Evolutionary conservation across 2,888 invertebrate genomes (phyloP).

Genomic region (Lasiommata megera): DNA sequence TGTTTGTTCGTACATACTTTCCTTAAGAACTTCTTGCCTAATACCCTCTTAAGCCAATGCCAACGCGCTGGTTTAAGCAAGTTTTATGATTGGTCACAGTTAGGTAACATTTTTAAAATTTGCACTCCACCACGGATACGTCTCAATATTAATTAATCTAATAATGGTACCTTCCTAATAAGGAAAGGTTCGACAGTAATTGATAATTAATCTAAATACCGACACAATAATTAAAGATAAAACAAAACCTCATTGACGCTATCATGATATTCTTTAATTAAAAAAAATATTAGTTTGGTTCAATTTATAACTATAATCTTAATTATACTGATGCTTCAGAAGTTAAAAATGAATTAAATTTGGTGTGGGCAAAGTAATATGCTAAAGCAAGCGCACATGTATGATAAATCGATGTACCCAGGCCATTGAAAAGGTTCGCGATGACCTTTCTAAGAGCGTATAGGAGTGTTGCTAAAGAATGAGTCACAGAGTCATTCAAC

Average conservation of each 20-base stretch:
- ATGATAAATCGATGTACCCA: constrained; percentile 17
- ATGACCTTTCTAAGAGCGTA: constrained; percentile 68
- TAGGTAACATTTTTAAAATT: background rate
- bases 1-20: background rate
- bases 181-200: too few species aligned
- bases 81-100: background rate
- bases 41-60: background rate
- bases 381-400: background rate
- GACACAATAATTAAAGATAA: too few species aligned
- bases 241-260: too few species aligned
- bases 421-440: constrained; percentile 37
- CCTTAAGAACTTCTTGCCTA: background rate
- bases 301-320: too few species aligned
- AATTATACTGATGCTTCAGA: background rate
- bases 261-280: too few species aligned
- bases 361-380: background rate
- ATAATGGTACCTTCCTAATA: too few species aligned
- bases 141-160: too few species aligned
- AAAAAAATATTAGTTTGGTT: too few species aligned
- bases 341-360: background rate
- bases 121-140: background rate
- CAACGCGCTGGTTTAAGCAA: background rate
- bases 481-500: constrained; percentile 73
- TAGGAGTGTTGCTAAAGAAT: constrained; percentile 53
- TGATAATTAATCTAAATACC: too few species aligned